Conservation (phyloP, 2,113 vertebrate species). For the Microcebus griseorufus region DNA sequence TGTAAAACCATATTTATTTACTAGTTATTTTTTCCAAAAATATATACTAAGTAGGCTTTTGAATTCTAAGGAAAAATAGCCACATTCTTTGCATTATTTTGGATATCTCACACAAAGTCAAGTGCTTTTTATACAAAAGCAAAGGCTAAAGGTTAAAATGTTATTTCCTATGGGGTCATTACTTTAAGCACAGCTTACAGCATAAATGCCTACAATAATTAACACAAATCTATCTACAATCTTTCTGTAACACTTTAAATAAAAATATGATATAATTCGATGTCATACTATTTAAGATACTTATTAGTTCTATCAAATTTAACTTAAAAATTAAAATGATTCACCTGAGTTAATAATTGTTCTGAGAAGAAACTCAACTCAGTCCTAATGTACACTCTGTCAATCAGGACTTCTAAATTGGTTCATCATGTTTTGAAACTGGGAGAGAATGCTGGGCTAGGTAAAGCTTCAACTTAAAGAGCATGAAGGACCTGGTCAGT, state of each 20-base stretch:
- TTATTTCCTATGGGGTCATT: conserved; percentile 32
- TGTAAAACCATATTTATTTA: conserved; percentile 57
- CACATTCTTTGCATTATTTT: conserved; percentile 29
- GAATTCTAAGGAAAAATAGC: conserved; percentile 45
- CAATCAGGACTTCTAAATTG: not conserved
- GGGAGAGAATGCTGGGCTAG: not conserved
- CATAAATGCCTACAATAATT: conserved; percentile 22
- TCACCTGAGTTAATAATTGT: conserved; percentile 20
- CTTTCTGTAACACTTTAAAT: conserved; percentile 52
- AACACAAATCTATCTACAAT: not conserved
- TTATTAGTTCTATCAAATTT: conserved; percentile 25
- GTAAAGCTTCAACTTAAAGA: not conserved
- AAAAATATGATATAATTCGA: conserved; percentile 41
- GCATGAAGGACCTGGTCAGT: not conserved
- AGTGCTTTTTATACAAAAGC: conserved; percentile 50
- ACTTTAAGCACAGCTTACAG: conserved; percentile 16
- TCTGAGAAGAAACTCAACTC: conserved; percentile 30
- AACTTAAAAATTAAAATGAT: conserved; percentile 46
- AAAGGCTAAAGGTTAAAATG: conserved; percentile 18
- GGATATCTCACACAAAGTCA: conserved; percentile 1
- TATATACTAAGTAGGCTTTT: not conserved
- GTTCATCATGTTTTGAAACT: not conserved
- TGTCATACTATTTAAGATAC: not conserved
- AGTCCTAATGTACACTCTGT: not conserved
- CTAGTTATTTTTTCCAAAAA: conserved; percentile 44